Evolutionary conservation across 1,140 invertebrate genomes (phyloP).

Genomic region (Procambarus clarkii): DNA sequence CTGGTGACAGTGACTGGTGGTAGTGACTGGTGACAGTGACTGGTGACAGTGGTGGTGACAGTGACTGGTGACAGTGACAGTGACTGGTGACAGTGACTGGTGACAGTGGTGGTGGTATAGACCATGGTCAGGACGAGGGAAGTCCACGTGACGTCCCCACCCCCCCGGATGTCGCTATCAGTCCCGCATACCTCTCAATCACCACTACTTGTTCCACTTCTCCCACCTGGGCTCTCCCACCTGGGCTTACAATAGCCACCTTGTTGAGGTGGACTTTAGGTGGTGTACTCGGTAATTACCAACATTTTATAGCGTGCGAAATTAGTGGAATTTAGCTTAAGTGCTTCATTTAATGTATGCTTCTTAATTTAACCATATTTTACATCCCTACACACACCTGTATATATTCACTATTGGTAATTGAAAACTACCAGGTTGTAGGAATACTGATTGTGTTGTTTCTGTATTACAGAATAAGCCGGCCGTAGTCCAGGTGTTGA

Average conservation of each 20-base stretch:
- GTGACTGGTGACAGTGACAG: background rate
- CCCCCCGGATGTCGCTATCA: conserved; percentile 18
- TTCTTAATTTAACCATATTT: background rate
- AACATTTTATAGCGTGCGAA: no score
- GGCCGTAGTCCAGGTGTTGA: no score
- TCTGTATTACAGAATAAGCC: no score
- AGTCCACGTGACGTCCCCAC: background rate
- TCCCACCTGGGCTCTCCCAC: background rate
- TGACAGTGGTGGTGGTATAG: background rate
- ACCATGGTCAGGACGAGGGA: background rate
- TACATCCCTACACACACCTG: background rate
- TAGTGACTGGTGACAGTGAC: background rate
- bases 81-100: no score
- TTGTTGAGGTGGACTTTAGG: no score
- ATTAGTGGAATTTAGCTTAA: no score
- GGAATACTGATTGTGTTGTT: no score
- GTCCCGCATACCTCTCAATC: conserved; percentile 27
- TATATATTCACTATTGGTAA: no score
- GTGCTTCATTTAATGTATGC: background rate
- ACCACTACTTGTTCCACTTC: conserved; percentile 12
- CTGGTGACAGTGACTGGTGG: background rate
- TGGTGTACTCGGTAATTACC: no score
- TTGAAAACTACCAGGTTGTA: no score
- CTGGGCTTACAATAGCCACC: background rate
- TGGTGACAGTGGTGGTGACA: background rate